A percentile compares a stretch with the other conserved stretches of the same genome.
phyloP scores from a whole-genome alignment of 2,888 invertebrate species.

The Drosophila phalerata region DNA sequence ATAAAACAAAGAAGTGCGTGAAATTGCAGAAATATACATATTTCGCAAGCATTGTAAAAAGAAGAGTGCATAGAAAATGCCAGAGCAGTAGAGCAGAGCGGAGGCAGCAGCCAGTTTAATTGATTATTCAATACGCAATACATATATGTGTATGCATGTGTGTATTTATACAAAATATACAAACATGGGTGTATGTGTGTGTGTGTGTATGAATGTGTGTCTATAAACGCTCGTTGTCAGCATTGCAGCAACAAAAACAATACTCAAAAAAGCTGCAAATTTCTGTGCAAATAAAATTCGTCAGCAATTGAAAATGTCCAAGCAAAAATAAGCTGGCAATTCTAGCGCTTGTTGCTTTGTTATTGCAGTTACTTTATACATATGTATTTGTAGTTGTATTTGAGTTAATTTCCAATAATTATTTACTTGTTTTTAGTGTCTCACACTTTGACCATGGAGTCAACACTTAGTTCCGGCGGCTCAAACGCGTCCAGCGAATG shows the following conservation, averaged over 20 bases:
- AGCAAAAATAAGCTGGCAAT: constrained; percentile 56
- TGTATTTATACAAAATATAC: constrained; percentile 7
- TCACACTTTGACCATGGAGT: constrained; percentile 66
- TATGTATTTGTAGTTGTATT: constrained; percentile 3
- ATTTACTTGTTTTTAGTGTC: constrained; percentile 12
- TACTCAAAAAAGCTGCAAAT: constrained; percentile 41
- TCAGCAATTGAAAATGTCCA: constrained; percentile 40
- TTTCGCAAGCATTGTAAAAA: constrained; percentile 46
- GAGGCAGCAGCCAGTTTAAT: constrained; percentile 61
- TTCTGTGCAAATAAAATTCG: constrained; percentile 59
- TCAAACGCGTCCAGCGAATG: constrained; percentile 82
- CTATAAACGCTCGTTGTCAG: constrained; percentile 39
- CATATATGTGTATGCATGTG: constrained; percentile 33
- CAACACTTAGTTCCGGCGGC: constrained; percentile 75
- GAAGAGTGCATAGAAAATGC: constrained; percentile 55
- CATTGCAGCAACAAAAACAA: constrained; percentile 48
- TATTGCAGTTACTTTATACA: background rate
- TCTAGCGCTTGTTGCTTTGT: constrained; percentile 18
- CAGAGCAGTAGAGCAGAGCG: constrained; percentile 50
- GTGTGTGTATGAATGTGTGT: constrained; percentile 37
- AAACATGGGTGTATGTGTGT: constrained; percentile 18
- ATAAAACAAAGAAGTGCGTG: constrained; percentile 8
- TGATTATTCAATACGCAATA: constrained; percentile 78
- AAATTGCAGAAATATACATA: constrained; percentile 32
- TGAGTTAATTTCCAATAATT: background rate